Conservation (phyloP, 2,888 invertebrate species). For the Trypoxylon attenuatum region DNA sequence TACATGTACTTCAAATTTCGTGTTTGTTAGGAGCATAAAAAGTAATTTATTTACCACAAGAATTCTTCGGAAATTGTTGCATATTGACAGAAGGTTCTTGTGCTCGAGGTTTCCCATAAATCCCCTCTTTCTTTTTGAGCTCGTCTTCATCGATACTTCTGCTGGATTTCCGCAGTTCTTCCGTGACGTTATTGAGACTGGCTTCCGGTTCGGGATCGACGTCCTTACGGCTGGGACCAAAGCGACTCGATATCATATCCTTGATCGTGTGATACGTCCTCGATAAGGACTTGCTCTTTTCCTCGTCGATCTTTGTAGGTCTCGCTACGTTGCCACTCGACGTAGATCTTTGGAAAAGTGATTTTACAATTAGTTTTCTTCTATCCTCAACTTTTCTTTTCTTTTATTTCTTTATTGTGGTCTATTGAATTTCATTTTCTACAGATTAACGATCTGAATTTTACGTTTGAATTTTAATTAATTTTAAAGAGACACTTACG, state of each 20-base stretch:
- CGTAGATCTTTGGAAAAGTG: slow-evolving; percentile 54
- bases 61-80: slow-evolving; percentile 67
- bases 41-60: slow-evolving; percentile 55
- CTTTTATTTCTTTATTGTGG: too few species aligned
- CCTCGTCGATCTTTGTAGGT: slow-evolving; percentile 65
- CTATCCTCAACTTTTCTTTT: too few species aligned
- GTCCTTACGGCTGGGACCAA: slow-evolving; percentile 80
- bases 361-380: too few species aligned
- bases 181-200: slow-evolving; percentile 79
- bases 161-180: slow-evolving; percentile 77
- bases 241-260: slow-evolving; percentile 88
- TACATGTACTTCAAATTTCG: too few species aligned
- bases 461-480: too few species aligned
- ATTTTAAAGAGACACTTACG: slow-evolving; percentile 59
- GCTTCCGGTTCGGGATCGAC: slow-evolving; percentile 74
- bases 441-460: too few species aligned
- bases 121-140: slow-evolving; percentile 76
- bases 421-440: too few species aligned
- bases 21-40: neutral
- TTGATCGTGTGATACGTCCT: slow-evolving; percentile 89
- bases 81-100: slow-evolving; percentile 62
- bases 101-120: slow-evolving; percentile 78
- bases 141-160: slow-evolving; percentile 71
- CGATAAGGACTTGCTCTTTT: slow-evolving; percentile 80
- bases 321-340: slow-evolving; percentile 62